A percentile compares a stretch with the other conserved stretches of the same genome.
Conservation (phyloP, 2,888 invertebrate genomes). For the Apocheima hispidaria region DNA sequence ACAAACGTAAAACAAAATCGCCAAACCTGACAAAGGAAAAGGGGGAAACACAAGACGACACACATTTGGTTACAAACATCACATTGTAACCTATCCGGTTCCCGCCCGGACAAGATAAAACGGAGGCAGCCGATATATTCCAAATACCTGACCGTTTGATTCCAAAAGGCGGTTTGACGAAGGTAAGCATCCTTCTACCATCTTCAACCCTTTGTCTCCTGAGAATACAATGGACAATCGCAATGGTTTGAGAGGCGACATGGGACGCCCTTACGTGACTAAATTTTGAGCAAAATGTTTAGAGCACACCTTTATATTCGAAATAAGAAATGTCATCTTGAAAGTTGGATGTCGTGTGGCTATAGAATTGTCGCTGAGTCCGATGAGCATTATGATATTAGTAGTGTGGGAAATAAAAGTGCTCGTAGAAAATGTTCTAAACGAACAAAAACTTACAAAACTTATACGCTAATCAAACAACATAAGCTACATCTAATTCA, state of each 20-base stretch:
- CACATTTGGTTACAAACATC: slow-evolving; percentile 39
- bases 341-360: slow-evolving; percentile 59
- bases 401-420: too few species aligned
- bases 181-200: slow-evolving; percentile 74
- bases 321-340: slow-evolving; percentile 80
- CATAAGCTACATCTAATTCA: too few species aligned
- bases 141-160: slow-evolving; percentile 76
- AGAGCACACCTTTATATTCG: slow-evolving; percentile 66
- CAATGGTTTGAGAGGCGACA: slow-evolving; percentile 81
- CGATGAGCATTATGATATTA: slow-evolving; percentile 28
- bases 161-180: slow-evolving; percentile 80
- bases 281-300: slow-evolving; percentile 82
- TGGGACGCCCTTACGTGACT: slow-evolving; percentile 83
- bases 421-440: too few species aligned
- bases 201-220: slow-evolving; percentile 83
- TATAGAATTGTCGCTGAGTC: slow-evolving; percentile 28
- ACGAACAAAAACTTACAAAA: too few species aligned
- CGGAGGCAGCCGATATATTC: slow-evolving; percentile 62
- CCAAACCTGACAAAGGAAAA: slow-evolving; percentile 26
- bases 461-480: too few species aligned
- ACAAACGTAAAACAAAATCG: slow-evolving; percentile 28
- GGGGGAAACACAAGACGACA: slow-evolving; percentile 32
- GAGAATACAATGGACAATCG: slow-evolving; percentile 83
- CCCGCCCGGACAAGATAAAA: slow-evolving; percentile 44
- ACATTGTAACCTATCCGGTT: slow-evolving; percentile 45